Evolutionary conservation across 1,140 invertebrate genomes (phyloP).

Genomic region (Stegodyphus dumicola): DNA sequence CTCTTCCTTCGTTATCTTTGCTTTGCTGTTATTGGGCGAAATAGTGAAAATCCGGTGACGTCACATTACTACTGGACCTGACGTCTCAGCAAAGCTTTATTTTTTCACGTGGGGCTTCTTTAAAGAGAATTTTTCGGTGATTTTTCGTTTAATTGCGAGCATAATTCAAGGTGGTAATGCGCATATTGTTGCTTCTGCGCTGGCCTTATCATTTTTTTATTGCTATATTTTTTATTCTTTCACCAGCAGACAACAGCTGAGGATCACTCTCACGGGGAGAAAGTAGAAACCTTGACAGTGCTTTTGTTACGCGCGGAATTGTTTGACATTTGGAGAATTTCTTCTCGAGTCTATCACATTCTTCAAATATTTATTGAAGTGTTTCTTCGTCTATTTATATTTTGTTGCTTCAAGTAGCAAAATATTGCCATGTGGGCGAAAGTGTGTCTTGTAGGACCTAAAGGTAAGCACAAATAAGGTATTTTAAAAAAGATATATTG

Average conservation of each 20-base stretch:
- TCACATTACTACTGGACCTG: constrained; percentile 40
- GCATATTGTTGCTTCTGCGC: constrained; percentile 17
- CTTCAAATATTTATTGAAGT: too few species aligned
- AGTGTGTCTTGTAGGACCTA: constrained; percentile 40
- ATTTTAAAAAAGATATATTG: too few species aligned
- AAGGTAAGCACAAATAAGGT: neutral
- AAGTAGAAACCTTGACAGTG: too few species aligned
- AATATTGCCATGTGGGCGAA: constrained; percentile 14
- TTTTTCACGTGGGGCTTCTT: constrained; percentile 31
- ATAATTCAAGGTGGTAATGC: constrained; percentile 37
- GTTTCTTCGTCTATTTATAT: too few species aligned
- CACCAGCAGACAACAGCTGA: neutral
- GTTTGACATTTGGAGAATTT: neutral
- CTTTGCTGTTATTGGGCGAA: constrained; percentile 8
- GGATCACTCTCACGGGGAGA: neutral
- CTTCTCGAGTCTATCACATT: too few species aligned
- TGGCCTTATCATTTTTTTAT: neutral
- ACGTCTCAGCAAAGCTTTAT: constrained; percentile 21
- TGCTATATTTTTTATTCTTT: neutral
- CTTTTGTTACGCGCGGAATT: neutral
- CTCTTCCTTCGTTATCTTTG: constrained; percentile 20
- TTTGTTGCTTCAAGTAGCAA: neutral
- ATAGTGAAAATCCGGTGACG: constrained; percentile 1
- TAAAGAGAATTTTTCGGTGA: constrained; percentile 18
- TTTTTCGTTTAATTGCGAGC: constrained; percentile 39